These are phyloP conservation scores for Drosophila nebulosa DNA, from an alignment of 1,140 invertebrate genomes.

Conservation along the genomic window DNA sequence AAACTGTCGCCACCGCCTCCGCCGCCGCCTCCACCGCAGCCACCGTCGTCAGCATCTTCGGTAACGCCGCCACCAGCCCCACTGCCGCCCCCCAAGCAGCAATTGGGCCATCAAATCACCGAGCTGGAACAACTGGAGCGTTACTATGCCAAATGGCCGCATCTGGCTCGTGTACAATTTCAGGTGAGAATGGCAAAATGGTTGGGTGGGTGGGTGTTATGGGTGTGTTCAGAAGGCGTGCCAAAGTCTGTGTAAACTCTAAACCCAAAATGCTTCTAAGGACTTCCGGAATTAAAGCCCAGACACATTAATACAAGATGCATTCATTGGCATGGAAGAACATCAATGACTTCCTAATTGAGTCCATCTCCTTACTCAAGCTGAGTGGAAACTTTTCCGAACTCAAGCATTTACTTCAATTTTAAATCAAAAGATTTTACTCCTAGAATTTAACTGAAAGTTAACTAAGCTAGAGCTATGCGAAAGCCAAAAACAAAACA, in stretches of 20 bases:
- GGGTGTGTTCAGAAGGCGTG: no score
- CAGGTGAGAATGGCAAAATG: slow-evolving; percentile 27
- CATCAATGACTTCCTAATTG: neutral
- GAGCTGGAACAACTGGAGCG: slow-evolving; percentile 71
- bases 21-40: neutral
- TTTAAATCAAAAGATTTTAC: no score
- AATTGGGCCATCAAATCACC: slow-evolving; percentile 69
- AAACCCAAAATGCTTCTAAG: neutral
- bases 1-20: neutral
- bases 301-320: neutral
- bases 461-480: no score
- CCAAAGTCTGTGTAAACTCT: no score
- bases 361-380: neutral
- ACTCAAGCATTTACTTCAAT: no score
- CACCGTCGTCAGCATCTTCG: neutral
- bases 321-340: neutral
- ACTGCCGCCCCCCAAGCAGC: slow-evolving; percentile 45
- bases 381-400: no score
- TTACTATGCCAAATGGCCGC: slow-evolving; percentile 76
- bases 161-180: slow-evolving; percentile 69
- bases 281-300: neutral
- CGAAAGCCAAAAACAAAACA: no score
- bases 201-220: neutral
- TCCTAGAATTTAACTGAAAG: no score
- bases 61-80: slow-evolving; percentile 28